Evolutionary conservation across 2,113 vertebrate species (phyloP), one percentile per base, ranked within the genome.

Genomic region (Sturnus vulgaris): DNA sequence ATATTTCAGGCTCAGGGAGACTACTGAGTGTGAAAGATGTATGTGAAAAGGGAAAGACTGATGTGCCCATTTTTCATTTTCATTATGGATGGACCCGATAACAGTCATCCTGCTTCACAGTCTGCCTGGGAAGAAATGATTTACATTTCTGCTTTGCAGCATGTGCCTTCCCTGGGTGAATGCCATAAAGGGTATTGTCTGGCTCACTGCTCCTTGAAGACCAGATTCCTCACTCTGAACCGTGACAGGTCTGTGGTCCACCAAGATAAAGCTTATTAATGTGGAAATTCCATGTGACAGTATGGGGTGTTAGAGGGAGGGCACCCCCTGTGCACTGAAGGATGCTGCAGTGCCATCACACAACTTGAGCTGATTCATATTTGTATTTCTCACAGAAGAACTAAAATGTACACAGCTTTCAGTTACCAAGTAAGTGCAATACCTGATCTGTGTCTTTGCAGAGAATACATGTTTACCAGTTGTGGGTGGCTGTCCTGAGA

Each of bases 131-230:
- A 82, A 82, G 53, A 85, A 44, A 56, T 65, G 47, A 95, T 96
- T 96, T 95, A 82, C 86, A 86, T 96, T 93, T 90, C 64, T 70
- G 72, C 69, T 93, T 76, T 95, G 78, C 87, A 88, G 86, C 49
- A 16, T 50, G 55, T 65, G 52, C 80, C 81, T 91, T 92, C 49
- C 61, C 66, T 79, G 75, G 80, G 78, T 85, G 92, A 84, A 76
- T 68, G 61, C 69, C 91, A 85, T 15, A 63, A 95, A 92, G 57
- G 27, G 44, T 37, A 73, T 80, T 0, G 0, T 73, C 82, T 3
- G 0, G 79, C 47, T 92, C 91, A 71, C 46, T 93, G 84, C n/a
- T 92, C 87, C 93, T 81, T 78, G 82, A 96, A 88, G 57, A 93
- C 47, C 31, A 64, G 55, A 75, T 77, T 73, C 50, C 53, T 76